These are phyloP conservation scores for Argynnis bischoffii DNA, from an alignment of 2,888 invertebrate species.

Conservation along the genomic window DNA sequence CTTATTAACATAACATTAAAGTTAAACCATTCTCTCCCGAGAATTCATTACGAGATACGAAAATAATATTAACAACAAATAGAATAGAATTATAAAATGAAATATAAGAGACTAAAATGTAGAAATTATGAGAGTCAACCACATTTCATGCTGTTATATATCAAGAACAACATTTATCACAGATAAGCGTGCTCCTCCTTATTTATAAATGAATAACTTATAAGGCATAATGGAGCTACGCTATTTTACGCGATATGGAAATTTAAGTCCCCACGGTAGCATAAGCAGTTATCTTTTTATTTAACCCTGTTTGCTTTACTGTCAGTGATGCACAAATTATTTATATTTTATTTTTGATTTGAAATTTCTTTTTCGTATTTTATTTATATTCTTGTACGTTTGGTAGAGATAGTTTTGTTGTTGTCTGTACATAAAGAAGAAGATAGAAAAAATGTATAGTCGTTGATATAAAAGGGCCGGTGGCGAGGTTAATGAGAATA, in stretches of 20 bases:
- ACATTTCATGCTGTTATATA: conserved; percentile 5
- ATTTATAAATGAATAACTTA: conserved; percentile 36
- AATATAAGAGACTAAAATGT: conserved; percentile 4
- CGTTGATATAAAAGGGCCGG: conserved; percentile 58
- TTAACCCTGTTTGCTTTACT: conserved; percentile 29
- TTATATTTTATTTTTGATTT: conserved; percentile 25
- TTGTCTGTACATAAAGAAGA: conserved; percentile 12
- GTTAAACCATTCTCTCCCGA: too few species aligned
- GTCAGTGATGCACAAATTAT: conserved; percentile 22
- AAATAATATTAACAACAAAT: neutral
- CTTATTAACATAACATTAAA: too few species aligned
- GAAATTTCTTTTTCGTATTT: conserved; percentile 4
- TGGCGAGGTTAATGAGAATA: conserved; percentile 71
- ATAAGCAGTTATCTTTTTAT: conserved; percentile 30
- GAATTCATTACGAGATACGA: neutral
- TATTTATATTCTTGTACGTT: neutral
- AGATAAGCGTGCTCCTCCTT: conserved; percentile 28
- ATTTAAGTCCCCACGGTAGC: conserved; percentile 31
- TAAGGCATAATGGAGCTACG: conserved; percentile 35
- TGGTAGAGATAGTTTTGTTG: conserved; percentile 11
- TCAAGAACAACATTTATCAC: conserved; percentile 26
- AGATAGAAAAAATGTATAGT: conserved; percentile 54
- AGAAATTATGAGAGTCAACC: conserved; percentile 19
- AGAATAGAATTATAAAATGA: neutral
- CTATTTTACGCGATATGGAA: conserved; percentile 34